Evolutionary conservation across 2,888 invertebrate species (phyloP).

Genomic region (Tetanocera ferruginea): DNA sequence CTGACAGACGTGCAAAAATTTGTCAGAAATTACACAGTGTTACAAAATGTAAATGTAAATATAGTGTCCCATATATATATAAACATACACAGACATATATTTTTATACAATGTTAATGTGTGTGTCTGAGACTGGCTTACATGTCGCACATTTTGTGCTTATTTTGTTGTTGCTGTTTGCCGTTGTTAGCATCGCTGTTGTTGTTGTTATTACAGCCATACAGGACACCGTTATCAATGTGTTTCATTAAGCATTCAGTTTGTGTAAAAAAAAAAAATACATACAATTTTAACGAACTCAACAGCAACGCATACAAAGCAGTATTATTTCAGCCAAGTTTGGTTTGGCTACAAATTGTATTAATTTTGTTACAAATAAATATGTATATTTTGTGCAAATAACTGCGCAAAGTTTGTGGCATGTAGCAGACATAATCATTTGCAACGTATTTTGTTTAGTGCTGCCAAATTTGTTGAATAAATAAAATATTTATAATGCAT

Average conservation of each 20-base stretch:
- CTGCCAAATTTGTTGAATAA: slow-evolving; percentile 7
- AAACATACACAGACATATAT: background rate
- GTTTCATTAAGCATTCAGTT: slow-evolving; percentile 29
- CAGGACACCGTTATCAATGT: background rate
- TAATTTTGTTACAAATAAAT: background rate
- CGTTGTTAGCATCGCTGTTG: background rate
- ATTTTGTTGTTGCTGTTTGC: background rate
- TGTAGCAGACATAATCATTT: background rate
- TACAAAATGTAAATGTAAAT: background rate
- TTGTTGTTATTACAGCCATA: background rate
- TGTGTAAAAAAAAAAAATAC: slow-evolving; percentile 11
- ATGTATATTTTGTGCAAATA: background rate
- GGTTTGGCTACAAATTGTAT: background rate
- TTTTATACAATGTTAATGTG: background rate
- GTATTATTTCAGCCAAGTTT: background rate
- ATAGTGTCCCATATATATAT: background rate
- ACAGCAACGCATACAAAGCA: background rate
- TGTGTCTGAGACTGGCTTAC: background rate
- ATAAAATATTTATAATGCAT: background rate
- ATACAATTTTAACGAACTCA: background rate
- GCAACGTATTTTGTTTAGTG: background rate
- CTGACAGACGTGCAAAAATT: slow-evolving; percentile 16
- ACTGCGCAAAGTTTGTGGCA: background rate
- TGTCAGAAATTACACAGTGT: background rate
- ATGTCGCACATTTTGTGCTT: slow-evolving; percentile 4